Conservation (phyloP, 2,113 vertebrate species). For the Protobothrops flavoviridis region DNA sequence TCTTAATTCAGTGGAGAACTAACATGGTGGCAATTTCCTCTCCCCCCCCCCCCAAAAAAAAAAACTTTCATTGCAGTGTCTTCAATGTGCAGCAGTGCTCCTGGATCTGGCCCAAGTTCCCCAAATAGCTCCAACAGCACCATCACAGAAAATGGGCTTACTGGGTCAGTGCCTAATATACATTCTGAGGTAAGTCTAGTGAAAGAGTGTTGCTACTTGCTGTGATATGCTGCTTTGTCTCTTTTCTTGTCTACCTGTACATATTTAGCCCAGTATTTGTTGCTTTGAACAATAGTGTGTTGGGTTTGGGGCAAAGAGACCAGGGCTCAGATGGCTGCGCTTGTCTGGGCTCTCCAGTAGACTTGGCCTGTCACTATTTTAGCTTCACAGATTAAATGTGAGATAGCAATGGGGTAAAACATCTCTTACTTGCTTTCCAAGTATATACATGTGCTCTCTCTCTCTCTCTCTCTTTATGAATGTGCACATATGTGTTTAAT, state of each 20-base stretch:
- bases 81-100: conserved; percentile 83
- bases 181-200: conserved; percentile 75
- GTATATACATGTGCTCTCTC: neutral
- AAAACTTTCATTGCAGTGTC: conserved; percentile 66
- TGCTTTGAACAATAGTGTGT: neutral
- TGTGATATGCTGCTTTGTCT: neutral
- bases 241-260: neutral
- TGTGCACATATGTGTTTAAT: neutral
- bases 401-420: neutral
- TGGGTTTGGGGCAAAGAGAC: neutral
- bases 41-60: too few relatives aligned
- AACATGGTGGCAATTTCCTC: too few relatives aligned
- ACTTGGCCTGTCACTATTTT: neutral
- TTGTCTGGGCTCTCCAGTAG: neutral
- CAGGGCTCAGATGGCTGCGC: neutral
- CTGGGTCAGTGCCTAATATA: conserved; percentile 85
- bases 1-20: too few relatives aligned
- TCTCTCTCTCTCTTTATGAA: neutral
- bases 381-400: neutral
- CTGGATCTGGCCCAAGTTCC: conserved; percentile 83
- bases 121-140: conserved; percentile 83
- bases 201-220: neutral
- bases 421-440: neutral
- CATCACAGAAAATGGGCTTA: conserved; percentile 83
- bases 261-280: neutral